Base-by-base conservation (phyloP, 2,113 vertebrate genomes). In the Acrocephalus kingi region DNA sequence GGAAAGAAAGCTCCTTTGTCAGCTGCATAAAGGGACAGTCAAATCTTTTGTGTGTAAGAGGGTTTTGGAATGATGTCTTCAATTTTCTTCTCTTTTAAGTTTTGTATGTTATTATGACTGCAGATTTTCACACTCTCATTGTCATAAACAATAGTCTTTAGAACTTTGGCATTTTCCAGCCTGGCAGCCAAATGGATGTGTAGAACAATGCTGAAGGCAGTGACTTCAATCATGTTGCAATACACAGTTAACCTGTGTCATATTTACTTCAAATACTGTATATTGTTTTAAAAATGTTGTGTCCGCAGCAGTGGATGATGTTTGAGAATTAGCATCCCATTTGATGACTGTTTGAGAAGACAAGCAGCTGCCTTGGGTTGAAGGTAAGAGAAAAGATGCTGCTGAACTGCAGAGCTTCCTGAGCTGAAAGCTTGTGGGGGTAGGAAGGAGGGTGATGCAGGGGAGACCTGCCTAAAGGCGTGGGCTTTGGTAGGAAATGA, bases 11-110 rank as follows among this genome's bases (percentile, higher is more conserved):
- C 55, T 92, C 9, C 43, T 95, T 94, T 96, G 62, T 84, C 79
- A 77, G 33, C 30, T 75, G 33, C 76, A 87, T 87, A 94, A 96
- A 94, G n/a, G 86, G 59, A 33, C 61, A 78, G 61, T 74, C n/a
- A 28, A 21, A 66, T 62, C 59, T 84, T 94, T 88, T 85, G 33
- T 71, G 51, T 59, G 18, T 54, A n/a, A 80, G 35, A 19, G 6
- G 1, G 4, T 74, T 83, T 68, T 85, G 71, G 14, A 77, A 79
- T 85, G 56, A 37, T 84, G 69, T 86, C 73, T 73, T 91, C 74
- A 31, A 72, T 94, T 94, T 90, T 87, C 78, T 87, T 68, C 25
- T 73, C 48, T 64, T 83, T 90, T n/a, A 33, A 82, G 28, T 72
- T 55, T 80, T 46, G 20, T 67, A 15, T 77, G n/a, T 94, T 95